Base-by-base conservation (phyloP, 2,888 invertebrate genomes). In the Plagodis pulveraria region DNA sequence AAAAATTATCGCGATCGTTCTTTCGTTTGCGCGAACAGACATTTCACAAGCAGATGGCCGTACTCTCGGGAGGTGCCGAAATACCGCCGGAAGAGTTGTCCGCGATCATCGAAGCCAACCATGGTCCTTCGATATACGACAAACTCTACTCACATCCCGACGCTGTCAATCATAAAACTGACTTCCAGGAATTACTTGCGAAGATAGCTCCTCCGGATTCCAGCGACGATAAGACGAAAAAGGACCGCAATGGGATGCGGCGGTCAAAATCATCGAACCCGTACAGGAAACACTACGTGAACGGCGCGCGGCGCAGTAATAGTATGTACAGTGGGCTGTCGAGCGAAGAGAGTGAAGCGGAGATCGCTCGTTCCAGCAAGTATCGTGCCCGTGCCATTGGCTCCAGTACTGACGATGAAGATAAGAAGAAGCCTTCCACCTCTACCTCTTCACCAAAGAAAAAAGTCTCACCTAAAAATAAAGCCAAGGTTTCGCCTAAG, bases 21-120 rank as follows among this genome's bases (percentile, higher is more conserved):
- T 96, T 98, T 83, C 95, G 96, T 65, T 94, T 97, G 87, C 95
- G 98, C 52, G 98, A 98, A 85, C 97, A 98, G 90, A 98, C 98
- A 35, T 98, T 99, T 93, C 96, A 97, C 78, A 98, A 98, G 83
- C 98, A 98, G 90, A 94, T 96, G 45, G 94, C 95, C 47, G 95
- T 97, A 34, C 87, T 97, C 45, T 91, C 94, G 43, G 92, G 94
- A 5, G 94, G 94, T 12, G 93, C 89, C 63, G 75, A 86, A 32
- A 83, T 95, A 48, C 86, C 93, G 6, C 85, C 88, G 0, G 84
- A 93, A 12, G 96, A 96, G 64, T 85, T 95, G 50, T 86, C 94
- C 50, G 97, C 97, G 8, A 96, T 98, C 11, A 94, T 97, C 62
- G 96, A 97, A 78, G 98, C 98, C 10, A 98, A 98, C 85, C 97